phyloP scores from a whole-genome alignment of 2,797 vertebrate genomes.

The Cyprinodon diabolis region DNA sequence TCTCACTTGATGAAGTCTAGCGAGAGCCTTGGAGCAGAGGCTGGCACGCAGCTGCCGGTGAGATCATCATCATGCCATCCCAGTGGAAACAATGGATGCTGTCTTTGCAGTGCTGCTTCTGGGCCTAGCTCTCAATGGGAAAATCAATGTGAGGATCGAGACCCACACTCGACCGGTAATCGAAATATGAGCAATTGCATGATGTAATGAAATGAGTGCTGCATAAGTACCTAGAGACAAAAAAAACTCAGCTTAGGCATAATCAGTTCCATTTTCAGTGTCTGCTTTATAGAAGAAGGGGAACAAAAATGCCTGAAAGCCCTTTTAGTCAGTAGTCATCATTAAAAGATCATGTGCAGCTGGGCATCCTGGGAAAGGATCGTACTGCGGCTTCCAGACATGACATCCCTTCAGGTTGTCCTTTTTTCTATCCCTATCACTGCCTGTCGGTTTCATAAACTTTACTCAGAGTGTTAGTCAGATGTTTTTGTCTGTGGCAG shows the following conservation, averaged over 20 bases:
- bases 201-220: conserved; percentile 64
- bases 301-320: conserved; percentile 14
- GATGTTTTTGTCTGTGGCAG: conserved; percentile 21
- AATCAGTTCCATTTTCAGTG: conserved; percentile 55
- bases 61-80: conserved; percentile 59
- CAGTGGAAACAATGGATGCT: conserved; percentile 69
- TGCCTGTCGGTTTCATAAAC: conserved; percentile 34
- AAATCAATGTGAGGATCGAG: conserved; percentile 69
- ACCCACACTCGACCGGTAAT: conserved; percentile 55
- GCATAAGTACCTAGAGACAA: conserved; percentile 49
- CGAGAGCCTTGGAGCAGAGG: conserved; percentile 24
- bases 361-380: conserved; percentile 27
- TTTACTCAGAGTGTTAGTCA: conserved; percentile 57
- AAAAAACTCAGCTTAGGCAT: conserved; percentile 33
- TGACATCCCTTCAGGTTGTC: conserved; percentile 43
- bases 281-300: conserved; percentile 6
- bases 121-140: conserved; percentile 53
- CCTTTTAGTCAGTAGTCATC: conserved; percentile 16
- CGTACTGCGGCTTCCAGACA: conserved; percentile 49
- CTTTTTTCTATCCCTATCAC: conserved; percentile 31
- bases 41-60: conserved; percentile 54
- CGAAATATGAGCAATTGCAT: conserved; percentile 54
- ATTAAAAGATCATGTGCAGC: conserved; percentile 27
- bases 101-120: conserved; percentile 50
- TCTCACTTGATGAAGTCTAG: conserved; percentile 72